Evolutionary conservation across 2,797 vertebrate genomes (phyloP).

Genomic region (Liparis tanakae): DNA sequence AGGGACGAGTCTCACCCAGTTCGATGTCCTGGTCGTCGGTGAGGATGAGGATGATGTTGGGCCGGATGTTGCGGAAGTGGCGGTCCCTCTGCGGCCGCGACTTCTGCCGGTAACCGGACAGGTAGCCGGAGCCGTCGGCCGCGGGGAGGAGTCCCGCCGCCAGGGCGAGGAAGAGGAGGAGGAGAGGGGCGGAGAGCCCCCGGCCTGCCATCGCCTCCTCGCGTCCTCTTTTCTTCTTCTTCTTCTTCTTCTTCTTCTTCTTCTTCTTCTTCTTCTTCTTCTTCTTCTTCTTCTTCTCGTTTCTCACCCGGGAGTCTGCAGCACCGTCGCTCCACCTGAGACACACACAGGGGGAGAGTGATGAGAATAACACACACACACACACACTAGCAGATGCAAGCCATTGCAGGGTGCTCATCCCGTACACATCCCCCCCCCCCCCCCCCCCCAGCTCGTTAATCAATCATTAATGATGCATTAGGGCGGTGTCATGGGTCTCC

Average conservation of each 20-base stretch:
- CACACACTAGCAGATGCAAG: slow-evolving; percentile 64
- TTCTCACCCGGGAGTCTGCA: slow-evolving; percentile 31
- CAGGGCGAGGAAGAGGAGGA: slow-evolving; percentile 75
- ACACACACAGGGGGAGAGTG: slow-evolving; percentile 43
- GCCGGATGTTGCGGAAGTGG: slow-evolving; percentile 90
- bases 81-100: slow-evolving; percentile 92
- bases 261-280: too few relatives aligned
- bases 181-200: slow-evolving; percentile 73
- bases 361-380: slow-evolving; percentile 29
- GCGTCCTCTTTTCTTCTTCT: background rate
- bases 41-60: slow-evolving; percentile 97
- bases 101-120: slow-evolving; percentile 88
- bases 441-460: slow-evolving; percentile 84
- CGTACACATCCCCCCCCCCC: slow-evolving; percentile 74
- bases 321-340: slow-evolving; percentile 61
- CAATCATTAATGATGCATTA: slow-evolving; percentile 88
- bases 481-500: slow-evolving; percentile 81
- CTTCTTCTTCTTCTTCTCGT: background rate
- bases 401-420: slow-evolving; percentile 77
- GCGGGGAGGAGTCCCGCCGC: slow-evolving; percentile 70
- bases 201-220: slow-evolving; percentile 83
- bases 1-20: slow-evolving; percentile 85
- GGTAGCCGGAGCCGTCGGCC: slow-evolving; percentile 84
- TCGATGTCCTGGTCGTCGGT: slow-evolving; percentile 98
- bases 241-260: background rate